phyloP scores from a whole-genome alignment of 1,140 invertebrate species.

The Heliconius hewitsoni region DNA sequence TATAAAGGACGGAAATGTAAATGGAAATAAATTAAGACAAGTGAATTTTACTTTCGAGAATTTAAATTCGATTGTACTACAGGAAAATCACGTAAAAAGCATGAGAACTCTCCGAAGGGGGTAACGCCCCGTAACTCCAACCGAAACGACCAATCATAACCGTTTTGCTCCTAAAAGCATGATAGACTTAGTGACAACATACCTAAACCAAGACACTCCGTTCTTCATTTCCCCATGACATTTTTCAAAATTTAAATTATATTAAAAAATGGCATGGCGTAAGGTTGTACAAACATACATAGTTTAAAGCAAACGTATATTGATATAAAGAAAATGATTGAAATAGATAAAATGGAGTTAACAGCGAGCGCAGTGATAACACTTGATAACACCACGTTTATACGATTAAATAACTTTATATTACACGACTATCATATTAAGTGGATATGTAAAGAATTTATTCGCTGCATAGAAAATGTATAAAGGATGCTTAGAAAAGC shows the following conservation, averaged over 20 bases:
- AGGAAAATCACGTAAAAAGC: no score
- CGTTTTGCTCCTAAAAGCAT: no score
- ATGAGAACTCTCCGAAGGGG: no score
- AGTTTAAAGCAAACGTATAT: background rate
- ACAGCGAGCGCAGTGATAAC: background rate
- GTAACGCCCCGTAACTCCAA: no score
- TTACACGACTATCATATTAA: background rate
- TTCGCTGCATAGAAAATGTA: background rate
- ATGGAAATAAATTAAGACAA: no score
- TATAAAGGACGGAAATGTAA: no score
- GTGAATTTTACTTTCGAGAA: no score
- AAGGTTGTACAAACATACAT: background rate
- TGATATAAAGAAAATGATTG: constrained; percentile 1
- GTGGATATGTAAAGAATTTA: background rate
- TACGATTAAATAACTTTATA: background rate
- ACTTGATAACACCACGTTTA: background rate
- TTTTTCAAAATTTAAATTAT: background rate
- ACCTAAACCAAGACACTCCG: no score
- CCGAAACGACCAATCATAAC: no score
- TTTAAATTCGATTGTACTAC: no score
- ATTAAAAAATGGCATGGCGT: background rate
- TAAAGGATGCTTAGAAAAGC: background rate
- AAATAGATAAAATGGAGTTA: constrained; percentile 1
- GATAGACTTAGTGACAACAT: no score
- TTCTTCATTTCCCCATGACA: background rate